These are phyloP conservation scores for Leptinotarsa defecta DNA, from an alignment of 1,140 invertebrate species.

Conservation along the genomic window DNA sequence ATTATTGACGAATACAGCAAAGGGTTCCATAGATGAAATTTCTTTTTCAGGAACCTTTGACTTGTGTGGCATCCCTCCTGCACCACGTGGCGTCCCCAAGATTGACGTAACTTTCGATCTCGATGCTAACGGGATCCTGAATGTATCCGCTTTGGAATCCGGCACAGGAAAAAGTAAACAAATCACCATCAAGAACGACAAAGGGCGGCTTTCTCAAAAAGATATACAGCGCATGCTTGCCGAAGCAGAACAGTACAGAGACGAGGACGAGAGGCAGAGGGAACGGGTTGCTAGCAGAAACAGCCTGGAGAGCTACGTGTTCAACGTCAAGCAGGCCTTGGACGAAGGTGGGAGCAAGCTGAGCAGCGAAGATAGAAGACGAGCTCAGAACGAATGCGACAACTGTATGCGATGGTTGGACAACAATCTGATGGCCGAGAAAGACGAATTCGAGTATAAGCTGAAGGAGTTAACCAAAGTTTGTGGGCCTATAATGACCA, in stretches of 20 bases:
- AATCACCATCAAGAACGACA: constrained; percentile 64
- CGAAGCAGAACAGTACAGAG: constrained; percentile 69
- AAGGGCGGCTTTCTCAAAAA: constrained; percentile 60
- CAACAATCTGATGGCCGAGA: constrained; percentile 65
- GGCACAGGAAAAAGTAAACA: constrained; percentile 69
- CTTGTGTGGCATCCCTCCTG: constrained; percentile 59
- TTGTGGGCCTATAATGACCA: constrained; percentile 61
- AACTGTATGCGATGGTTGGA: constrained; percentile 67
- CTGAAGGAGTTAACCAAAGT: constrained; percentile 59
- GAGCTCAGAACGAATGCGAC: constrained; percentile 62
- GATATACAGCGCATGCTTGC: constrained; percentile 67
- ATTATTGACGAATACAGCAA: too few relatives aligned
- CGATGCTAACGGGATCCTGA: constrained; percentile 66
- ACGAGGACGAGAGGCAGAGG: constrained; percentile 62
- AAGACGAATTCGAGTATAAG: constrained; percentile 66
- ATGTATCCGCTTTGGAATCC: constrained; percentile 66
- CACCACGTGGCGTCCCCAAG: constrained; percentile 64
- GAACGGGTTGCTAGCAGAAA: constrained; percentile 69
- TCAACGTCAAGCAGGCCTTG: constrained; percentile 60
- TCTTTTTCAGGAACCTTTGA: constrained; percentile 65
- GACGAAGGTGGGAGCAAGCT: constrained; percentile 50
- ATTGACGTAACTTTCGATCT: constrained; percentile 68
- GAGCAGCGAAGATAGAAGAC: constrained; percentile 54
- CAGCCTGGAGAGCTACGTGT: constrained; percentile 72
- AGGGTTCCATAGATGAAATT: neutral